A percentile compares a stretch with the other conserved stretches of the same genome.
These are phyloP conservation scores for Cyanocitta stelleri DNA, from an alignment of 2,113 vertebrate genomes.

Conservation along the genomic window DNA sequence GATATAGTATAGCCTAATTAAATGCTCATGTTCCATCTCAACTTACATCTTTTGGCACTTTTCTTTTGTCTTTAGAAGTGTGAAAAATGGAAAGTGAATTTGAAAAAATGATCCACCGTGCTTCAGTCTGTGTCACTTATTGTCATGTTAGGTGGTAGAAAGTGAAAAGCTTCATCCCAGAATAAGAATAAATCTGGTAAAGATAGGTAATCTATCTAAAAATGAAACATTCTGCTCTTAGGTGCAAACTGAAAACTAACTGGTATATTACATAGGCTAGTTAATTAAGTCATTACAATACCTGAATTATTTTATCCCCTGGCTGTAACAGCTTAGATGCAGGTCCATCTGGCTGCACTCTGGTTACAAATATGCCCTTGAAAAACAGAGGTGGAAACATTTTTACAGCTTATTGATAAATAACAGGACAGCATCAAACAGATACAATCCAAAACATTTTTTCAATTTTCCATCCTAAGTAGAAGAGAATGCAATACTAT, in stretches of 20 bases:
- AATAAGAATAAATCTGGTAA: neutral
- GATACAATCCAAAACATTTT: neutral
- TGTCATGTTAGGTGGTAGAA: neutral
- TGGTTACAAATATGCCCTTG: slow-evolving; percentile 97
- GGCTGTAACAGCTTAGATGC: slow-evolving; percentile 92
- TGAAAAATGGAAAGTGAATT: neutral
- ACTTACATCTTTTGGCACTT: neutral
- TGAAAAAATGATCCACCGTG: neutral
- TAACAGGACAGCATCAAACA: neutral
- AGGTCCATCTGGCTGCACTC: slow-evolving; percentile 93
- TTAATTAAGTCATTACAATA: slow-evolving; percentile 45
- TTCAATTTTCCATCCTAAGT: neutral
- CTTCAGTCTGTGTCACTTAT: neutral
- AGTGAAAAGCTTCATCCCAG: neutral
- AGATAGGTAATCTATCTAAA: neutral
- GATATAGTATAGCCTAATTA: neutral
- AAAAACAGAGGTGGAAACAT: slow-evolving; percentile 26
- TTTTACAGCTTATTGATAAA: neutral
- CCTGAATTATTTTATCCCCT: slow-evolving; percentile 93
- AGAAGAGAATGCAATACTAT: neutral
- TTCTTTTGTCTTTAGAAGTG: neutral
- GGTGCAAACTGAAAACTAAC: neutral
- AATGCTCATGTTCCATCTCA: neutral
- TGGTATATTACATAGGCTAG: neutral
- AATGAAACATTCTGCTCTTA: neutral